Base-by-base conservation (phyloP, 2,797 vertebrate genomes). In the Poeciliopsis infans region DNA sequence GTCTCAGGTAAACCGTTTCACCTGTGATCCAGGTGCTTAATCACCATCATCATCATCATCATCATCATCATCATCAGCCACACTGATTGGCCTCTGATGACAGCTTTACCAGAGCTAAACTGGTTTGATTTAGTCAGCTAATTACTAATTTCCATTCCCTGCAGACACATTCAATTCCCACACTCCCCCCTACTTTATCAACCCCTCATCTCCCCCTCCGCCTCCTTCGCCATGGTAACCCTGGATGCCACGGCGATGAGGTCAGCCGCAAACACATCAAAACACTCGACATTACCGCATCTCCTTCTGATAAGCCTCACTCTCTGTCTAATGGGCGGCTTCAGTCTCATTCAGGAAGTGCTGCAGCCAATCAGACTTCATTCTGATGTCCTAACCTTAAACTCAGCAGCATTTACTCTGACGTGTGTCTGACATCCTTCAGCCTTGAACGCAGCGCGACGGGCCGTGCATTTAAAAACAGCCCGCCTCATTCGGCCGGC, bases 191-290 rank as follows among this genome's bases (percentile, higher is more conserved):
- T 39, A 4, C 53, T 79, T 82, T 41, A 72, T 68, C 78, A 33
- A 49, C 36, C 45, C 51, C 59, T 46, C 8, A 46, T 18, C 28
- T 55, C 20, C 47, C 69, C 25, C 76, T 49, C 51, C 53, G 59
- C 77, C 83, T 61, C 70, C 69, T 51, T 86, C 78, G 16, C 89
- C 87, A 86, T 81, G 85, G 92, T 74, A 82, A 91, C 88, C 39
- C 10, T 77, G 83, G 87, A 95, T 94, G 90, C 93, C 93, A 94
- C 70, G 76, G 28, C 5, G 1, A 92, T 95, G 94, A 96, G 92
- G 93, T 95, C 95, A 95, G 83, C 88, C 71, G 78, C 72, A 55
- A 75, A 23, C 75, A 85, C 68, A 81, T 31, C 69, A 83, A 88
- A 83, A 49, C 83, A 76, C 79, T 64, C 85, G 72, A 71, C 86